Conservation (phyloP, 2,113 vertebrate genomes). For the Thunnus maccoyii region DNA sequence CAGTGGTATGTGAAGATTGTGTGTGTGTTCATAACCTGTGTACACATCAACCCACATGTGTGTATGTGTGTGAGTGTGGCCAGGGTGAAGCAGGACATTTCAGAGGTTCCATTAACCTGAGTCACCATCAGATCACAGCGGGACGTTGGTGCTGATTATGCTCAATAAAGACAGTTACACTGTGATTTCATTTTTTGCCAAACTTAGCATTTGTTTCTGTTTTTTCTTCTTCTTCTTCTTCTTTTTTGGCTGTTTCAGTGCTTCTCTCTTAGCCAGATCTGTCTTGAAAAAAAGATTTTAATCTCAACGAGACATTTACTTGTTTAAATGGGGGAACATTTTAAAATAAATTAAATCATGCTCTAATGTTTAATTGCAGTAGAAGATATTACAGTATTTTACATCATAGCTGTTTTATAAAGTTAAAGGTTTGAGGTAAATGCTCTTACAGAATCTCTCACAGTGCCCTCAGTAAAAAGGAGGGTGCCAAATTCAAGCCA, state of each 20-base stretch:
- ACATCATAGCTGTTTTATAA: not conserved
- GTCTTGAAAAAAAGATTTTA: not conserved
- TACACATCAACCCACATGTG: not conserved
- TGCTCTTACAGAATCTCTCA: not conserved
- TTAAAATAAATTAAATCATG: not conserved
- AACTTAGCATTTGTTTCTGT: not conserved
- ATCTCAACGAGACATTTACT: no score
- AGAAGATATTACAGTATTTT: not conserved
- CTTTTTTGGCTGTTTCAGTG: no score
- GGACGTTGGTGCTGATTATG: constrained; percentile 44
- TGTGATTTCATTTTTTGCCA: constrained; percentile 2
- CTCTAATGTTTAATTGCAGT: not conserved
- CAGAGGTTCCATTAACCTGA: constrained; percentile 76
- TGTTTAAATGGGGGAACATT: no score
- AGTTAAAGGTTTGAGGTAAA: not conserved
- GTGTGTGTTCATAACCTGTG: constrained; percentile 8
- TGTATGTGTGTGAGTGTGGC: not conserved
- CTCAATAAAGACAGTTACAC: constrained; percentile 21
- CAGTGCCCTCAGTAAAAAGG: not conserved
- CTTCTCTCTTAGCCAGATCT: not conserved
- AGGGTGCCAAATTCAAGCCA: not conserved
- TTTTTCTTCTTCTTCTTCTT: constrained; percentile 2
- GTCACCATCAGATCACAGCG: constrained; percentile 66
- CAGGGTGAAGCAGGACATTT: constrained; percentile 69
- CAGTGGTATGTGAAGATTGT: not conserved